phyloP scores from a whole-genome alignment of 2,113 vertebrate species.

The Silurus asotus region DNA sequence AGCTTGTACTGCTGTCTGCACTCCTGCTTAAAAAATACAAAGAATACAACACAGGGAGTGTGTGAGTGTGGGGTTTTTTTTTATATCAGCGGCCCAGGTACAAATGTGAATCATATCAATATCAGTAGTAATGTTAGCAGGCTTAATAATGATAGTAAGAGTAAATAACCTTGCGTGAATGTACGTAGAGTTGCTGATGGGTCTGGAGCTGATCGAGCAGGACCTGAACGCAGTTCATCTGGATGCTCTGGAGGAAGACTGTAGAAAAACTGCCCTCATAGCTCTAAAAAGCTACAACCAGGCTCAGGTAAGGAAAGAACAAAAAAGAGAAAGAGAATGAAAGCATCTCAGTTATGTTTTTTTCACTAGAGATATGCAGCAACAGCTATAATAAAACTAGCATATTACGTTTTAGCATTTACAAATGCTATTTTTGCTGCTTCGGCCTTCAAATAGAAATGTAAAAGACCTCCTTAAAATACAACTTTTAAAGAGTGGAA shows the following conservation, averaged over 20 bases:
- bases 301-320: conserved; percentile 65
- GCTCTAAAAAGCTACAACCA: conserved; percentile 68
- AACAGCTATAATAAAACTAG: neutral
- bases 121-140: too few species aligned
- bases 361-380: neutral
- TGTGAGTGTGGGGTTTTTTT: neutral
- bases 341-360: neutral
- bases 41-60: neutral
- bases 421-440: neutral
- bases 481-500: too few species aligned
- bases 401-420: neutral
- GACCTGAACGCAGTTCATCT: conserved; percentile 59
- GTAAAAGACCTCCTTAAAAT: neutral
- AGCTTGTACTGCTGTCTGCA: neutral
- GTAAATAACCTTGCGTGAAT: conserved; percentile 30
- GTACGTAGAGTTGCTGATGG: conserved; percentile 61
- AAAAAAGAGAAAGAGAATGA: neutral
- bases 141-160: neutral
- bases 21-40: neutral
- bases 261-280: conserved; percentile 58
- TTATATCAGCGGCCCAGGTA: too few species aligned
- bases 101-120: too few species aligned
- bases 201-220: conserved; percentile 61
- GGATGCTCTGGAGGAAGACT: conserved; percentile 61
- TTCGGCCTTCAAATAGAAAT: neutral